Evolutionary conservation across 1,140 invertebrate genomes (phyloP).

Genomic region (Chlorops oryzae): DNA sequence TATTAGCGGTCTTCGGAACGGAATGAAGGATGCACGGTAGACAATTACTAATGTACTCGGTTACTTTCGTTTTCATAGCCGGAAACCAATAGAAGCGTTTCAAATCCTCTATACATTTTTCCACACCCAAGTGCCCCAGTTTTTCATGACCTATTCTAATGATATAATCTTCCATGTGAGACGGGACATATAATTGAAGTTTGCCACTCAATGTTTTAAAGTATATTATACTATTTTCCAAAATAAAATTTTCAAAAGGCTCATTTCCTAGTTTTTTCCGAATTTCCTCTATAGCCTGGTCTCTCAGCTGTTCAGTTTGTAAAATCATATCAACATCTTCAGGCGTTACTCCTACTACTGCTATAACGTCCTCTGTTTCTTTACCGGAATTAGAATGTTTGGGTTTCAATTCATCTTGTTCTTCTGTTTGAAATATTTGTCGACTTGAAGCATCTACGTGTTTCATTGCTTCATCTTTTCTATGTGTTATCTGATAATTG

Average conservation of each 20-base stretch:
- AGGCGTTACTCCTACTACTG: neutral
- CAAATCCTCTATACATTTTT: constrained; percentile 19
- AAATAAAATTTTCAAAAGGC: neutral
- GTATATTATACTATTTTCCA: too few species aligned
- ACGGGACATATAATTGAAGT: neutral
- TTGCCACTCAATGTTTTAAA: neutral
- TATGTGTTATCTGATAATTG: constrained; percentile 17
- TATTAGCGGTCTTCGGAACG: constrained; percentile 14
- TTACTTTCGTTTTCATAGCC: constrained; percentile 1
- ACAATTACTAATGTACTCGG: constrained; percentile 23
- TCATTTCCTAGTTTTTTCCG: constrained; percentile 1
- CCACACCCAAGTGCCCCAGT: neutral
- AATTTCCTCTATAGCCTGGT: neutral
- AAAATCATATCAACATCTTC: constrained; percentile 8
- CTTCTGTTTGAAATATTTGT: too few species aligned
- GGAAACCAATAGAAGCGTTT: constrained; percentile 26
- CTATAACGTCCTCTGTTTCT: too few species aligned
- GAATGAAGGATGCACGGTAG: constrained; percentile 32
- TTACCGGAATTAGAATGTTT: too few species aligned
- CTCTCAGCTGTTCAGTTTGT: constrained; percentile 2
- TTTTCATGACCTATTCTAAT: neutral
- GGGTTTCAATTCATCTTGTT: too few species aligned
- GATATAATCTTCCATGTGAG: neutral
- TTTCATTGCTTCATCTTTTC: constrained; percentile 25
- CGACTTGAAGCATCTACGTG: constrained; percentile 27